Base-by-base conservation (phyloP, 2,888 invertebrate species). In the Sepiola atlantica region DNA sequence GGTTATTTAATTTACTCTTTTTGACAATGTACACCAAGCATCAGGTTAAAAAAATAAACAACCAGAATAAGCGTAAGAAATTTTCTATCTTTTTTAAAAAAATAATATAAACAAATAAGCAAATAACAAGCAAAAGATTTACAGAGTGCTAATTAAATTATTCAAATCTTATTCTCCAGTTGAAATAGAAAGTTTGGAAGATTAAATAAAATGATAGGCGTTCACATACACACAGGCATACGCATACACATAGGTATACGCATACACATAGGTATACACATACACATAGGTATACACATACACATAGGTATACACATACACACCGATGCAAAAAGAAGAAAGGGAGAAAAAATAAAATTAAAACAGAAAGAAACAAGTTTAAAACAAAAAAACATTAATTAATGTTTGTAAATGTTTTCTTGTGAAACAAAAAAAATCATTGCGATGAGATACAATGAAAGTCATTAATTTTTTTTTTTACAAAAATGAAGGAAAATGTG, bases 151-250 rank as follows among this genome's bases (percentile, higher is more conserved):
- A 77, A 77, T 77, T n/a, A 16, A 77, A 77, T 77, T n/a, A 77
- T 77, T 77, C n/a, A n/a, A 77, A n/a, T 77, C n/a, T n/a, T 32
- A 32, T 77, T 32, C n/a, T 28, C 32, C 77, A 77, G 77, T 77
- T n/a, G 77, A 77, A 77, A 77, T 77, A 77, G n/a, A 77, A 77
- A 77, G 77, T 77, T 77, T 77, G 77, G 32, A n/a, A 77, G 77
- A n/a, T 77, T 77, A 77, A 77, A 77, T n/a, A 77, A 77, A 77
- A 77, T 32, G 77, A 77, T 32, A 77, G 77, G 77, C n/a, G 45
- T 45, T 45, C 45, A 45, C 45, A 45, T 45, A 45, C 4, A 8
- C 8, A 45, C 8, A 45, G 4, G 8, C 8, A 45, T 45, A 45
- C 45, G 8, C 45, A 45, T 2, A 45, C 45, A 45, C 8, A 45